Evolutionary conservation across 2,888 invertebrate genomes (phyloP), one percentile per base, ranked within the genome.

Genomic region (Drosophila histrio): DNA sequence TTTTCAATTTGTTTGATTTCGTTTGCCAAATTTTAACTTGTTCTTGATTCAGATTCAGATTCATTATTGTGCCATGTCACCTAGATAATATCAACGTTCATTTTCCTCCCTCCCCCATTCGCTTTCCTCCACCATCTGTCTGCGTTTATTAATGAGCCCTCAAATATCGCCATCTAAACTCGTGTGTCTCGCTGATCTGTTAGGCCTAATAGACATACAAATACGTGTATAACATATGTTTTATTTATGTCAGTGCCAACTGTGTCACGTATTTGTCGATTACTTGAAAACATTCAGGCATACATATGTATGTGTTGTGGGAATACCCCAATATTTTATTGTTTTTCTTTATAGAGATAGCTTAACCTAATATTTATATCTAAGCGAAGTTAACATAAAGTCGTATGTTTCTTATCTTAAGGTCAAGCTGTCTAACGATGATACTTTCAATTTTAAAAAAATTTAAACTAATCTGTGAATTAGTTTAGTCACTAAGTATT

Each of bases 1-100:
- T 77, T 79, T 82, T 72, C 82, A 82, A 77, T 82, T 79, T 82
- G 82, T 82, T 80, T 76, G 76, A 70, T 76, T 72, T 76, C 64
- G 72, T 62, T 76, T 70, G 76, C 76, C 76, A 76, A 76, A 65
- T 76, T 62, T 60, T 22, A 11, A 17, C 43, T 32, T 54, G 22
- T 38, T 15, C 34, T 24, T 11, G 2, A 17, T 28, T 11, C 28
- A 17, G 11, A 17, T 30, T 13, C 30, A 24, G 22, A 13, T 41
- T 49, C 17, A 13, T 26, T 58, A 39, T 17, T 41, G 13, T 50
- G 46, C 49, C 39, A 38, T 52, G 43, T 58, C 49, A 50, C 44
- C 56, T 44, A 50, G 8, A 22, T 38, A 38, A 38, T 52, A 52
- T 52, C 26, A 39, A 21, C 15, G 32, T 4, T 38, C 53, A 32